phyloP scores from a whole-genome alignment of 2,113 vertebrate genomes.

The Ameiurus melas region DNA sequence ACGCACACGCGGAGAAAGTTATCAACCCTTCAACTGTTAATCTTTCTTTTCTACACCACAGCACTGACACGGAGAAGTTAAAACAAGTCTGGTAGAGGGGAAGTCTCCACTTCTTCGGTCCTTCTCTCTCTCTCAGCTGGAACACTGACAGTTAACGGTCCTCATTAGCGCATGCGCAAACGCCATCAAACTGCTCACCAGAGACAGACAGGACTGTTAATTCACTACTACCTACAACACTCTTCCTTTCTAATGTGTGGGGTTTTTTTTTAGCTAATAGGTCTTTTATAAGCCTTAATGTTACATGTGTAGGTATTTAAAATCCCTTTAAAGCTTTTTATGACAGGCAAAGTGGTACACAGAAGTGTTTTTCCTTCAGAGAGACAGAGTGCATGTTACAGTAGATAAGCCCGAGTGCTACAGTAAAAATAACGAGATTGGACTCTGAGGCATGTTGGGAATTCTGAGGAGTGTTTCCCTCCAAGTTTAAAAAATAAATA shows the following conservation, averaged over 20 bases:
- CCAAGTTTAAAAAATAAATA: background rate
- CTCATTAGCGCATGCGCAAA: constrained; percentile 64
- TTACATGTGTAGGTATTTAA: background rate
- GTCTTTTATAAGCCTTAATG: background rate
- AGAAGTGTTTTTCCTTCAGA: background rate
- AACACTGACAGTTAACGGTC: constrained; percentile 67
- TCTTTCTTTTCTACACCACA: background rate
- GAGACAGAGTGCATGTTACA: background rate
- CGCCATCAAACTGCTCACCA: background rate
- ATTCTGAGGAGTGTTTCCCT: background rate
- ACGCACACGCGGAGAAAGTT: constrained; percentile 5
- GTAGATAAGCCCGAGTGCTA: constrained; percentile 32
- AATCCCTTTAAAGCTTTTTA: background rate
- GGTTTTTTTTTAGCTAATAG: no score
- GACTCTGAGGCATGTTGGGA: background rate
- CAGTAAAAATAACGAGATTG: constrained; percentile 66
- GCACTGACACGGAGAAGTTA: background rate
- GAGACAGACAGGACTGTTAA: constrained; percentile 26
- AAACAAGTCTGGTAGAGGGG: background rate
- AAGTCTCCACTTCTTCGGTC: background rate
- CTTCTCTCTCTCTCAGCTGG: constrained; percentile 15
- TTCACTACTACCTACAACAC: background rate
- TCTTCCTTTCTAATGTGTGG: background rate
- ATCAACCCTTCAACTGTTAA: background rate
- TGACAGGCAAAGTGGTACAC: no score